Conservation (phyloP, 2,113 vertebrate species). For the Megaptera novaeangliae region DNA sequence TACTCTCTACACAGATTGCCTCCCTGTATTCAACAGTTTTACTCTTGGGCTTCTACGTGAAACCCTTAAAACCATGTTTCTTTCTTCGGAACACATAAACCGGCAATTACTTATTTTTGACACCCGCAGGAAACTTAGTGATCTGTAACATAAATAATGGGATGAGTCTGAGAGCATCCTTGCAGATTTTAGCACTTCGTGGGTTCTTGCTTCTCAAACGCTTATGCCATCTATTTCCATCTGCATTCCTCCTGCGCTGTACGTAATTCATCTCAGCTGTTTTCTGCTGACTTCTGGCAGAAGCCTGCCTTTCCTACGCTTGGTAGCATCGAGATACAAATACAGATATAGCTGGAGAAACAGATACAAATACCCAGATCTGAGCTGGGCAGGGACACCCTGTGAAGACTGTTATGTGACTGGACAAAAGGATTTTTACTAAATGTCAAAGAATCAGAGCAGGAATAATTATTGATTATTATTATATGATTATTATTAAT, state of each 20-base stretch:
- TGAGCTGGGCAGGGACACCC: background rate
- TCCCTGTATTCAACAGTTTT: slow-evolving; percentile 2
- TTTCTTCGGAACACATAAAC: slow-evolving; percentile 74
- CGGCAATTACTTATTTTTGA: slow-evolving; percentile 76
- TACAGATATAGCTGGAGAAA: background rate
- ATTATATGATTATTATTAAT: too few species aligned
- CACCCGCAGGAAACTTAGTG: slow-evolving; percentile 65
- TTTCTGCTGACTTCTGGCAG: background rate
- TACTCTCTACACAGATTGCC: background rate
- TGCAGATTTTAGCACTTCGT: slow-evolving; percentile 36
- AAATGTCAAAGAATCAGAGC: too few species aligned
- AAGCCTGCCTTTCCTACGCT: background rate
- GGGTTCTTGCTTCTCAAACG: slow-evolving; percentile 52
- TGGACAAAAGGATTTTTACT: background rate
- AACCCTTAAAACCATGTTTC: slow-evolving; percentile 65
- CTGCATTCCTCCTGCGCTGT: background rate
- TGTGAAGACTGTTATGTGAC: background rate
- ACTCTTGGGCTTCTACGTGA: slow-evolving; percentile 43
- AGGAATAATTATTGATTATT: accelerated
- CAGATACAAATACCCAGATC: background rate
- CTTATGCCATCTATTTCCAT: background rate
- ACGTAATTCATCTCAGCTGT: background rate
- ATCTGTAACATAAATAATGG: slow-evolving; percentile 70
- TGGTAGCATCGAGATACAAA: background rate
- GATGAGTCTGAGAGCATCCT: slow-evolving; percentile 57